Evolutionary conservation across 92 coral and sea anemone genomes (phyloP), one percentile per base, ranked within the genome.

Genomic region (Porites rus): DNA sequence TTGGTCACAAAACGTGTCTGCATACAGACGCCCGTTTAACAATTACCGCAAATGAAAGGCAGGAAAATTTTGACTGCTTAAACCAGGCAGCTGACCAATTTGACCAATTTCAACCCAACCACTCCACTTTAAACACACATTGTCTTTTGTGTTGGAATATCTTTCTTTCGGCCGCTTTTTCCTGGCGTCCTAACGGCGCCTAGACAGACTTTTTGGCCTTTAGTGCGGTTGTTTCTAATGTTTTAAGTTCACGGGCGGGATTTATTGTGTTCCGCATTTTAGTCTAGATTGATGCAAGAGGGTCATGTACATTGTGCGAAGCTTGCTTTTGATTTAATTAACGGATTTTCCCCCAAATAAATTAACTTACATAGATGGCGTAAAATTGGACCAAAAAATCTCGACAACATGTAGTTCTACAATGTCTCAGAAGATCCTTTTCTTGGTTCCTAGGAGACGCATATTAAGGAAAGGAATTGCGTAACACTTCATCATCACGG

Each of bases 81-180:
- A 74, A 74, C 53, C 46, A 6, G 46, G 46, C 46, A 38, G 46
- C 46, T 38, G 46, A 38, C 46, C 46, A 38, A 74, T 52, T 14
- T 74, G 64, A 74, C 78, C n/a, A 52, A 13, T 74, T 81, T 58
- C 86, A 81, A 81, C 17, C 77, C 86, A 81, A 28, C 77, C 61
- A 56, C 86, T 81, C 59, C n/a, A 81, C 74, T n/a, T 51, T 14
- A 80, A 80, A 51, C 50, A 78, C 76, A 80, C 67, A 53, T n/a
- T 67, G 65, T 80, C 76, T 67, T n/a, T 63, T 21, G 7, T 54
- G 54, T 8, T 80, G 24, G 66, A 80, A 80, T 17, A 80, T 69
- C 21, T 54, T 51, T 22, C 17, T 70, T 81, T 81, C 60, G 69
- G 64, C 58, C 52, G 69, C 69, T 70, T 66, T 72, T 70, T 51